Percentiles rank a stretch among this genome's conserved stretches.
Evolutionary conservation across 1,140 invertebrate species (phyloP).

Genomic region (Sycobia sp.): DNA sequence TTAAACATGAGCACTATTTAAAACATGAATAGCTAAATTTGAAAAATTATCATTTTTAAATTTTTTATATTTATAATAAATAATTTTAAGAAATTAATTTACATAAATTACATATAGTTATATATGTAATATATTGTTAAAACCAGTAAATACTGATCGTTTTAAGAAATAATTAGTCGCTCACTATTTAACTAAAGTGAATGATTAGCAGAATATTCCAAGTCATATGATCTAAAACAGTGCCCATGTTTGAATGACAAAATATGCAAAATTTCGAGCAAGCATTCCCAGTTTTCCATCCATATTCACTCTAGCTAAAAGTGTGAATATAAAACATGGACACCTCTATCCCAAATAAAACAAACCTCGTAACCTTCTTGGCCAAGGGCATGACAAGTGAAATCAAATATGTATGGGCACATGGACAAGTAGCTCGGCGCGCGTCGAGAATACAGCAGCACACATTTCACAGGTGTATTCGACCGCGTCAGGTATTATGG

Average conservation of each 20-base stretch:
- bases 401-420: conserved; percentile 82
- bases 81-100: conserved; percentile 21
- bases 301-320: conserved; percentile 1
- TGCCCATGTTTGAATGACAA: conserved; percentile 13
- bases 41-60: neutral
- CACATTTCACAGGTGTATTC: conserved; percentile 80
- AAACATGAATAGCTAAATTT: conserved; percentile 2
- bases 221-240: conserved; percentile 13
- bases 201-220: conserved; percentile 14
- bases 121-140: neutral
- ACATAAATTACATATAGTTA: neutral
- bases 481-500: conserved; percentile 62
- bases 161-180: conserved; percentile 6
- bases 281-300: neutral
- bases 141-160: conserved; percentile 21
- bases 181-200: conserved; percentile 10
- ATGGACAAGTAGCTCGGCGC: conserved; percentile 74
- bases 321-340: neutral
- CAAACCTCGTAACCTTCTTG: conserved; percentile 40
- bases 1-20: conserved; percentile 31
- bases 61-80: conserved; percentile 17
- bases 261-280: conserved; percentile 5
- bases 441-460: conserved; percentile 72
- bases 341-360: conserved; percentile 41
- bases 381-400: conserved; percentile 16